Evolutionary conservation across 2,797 vertebrate species (phyloP).

Genomic region (Philypnodon macrostomus): DNA sequence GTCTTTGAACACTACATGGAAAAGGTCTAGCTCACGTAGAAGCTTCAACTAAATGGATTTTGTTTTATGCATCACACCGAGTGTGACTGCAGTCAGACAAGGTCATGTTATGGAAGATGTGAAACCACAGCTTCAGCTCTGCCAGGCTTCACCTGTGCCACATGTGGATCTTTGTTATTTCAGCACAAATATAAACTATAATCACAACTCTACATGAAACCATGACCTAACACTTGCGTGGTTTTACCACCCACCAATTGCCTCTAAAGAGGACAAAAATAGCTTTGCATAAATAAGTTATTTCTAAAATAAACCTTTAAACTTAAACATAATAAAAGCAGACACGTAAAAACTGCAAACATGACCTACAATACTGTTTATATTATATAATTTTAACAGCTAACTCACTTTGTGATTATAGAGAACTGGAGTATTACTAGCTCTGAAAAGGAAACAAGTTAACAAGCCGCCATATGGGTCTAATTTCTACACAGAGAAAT

Average conservation of each 20-base stretch:
- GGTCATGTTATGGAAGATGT: constrained; percentile 15
- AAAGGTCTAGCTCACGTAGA: no score
- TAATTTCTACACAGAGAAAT: constrained; percentile 55
- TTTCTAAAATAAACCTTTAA: not conserved
- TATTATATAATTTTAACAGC: constrained; percentile 17
- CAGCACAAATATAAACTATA: constrained; percentile 8
- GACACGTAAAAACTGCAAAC: not conserved
- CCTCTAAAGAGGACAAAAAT: not conserved
- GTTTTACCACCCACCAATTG: not conserved
- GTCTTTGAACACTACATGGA: no score
- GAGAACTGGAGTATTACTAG: constrained; percentile 37
- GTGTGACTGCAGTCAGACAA: constrained; percentile 29
- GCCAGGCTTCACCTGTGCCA: not conserved
- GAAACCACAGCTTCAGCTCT: constrained; percentile 20
- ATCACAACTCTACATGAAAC: constrained; percentile 1
- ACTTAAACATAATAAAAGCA: no score
- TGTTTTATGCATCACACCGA: no score
- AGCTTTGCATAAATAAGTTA: not conserved
- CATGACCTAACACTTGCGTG: not conserved
- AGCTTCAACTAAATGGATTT: no score
- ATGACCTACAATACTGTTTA: not conserved
- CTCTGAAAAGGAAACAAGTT: constrained; percentile 33
- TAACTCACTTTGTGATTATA: constrained; percentile 16
- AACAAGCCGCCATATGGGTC: constrained; percentile 59
- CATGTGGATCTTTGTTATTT: constrained; percentile 15